Evolutionary conservation across 2,888 invertebrate genomes (phyloP), one percentile per base, ranked within the genome.

Genomic region (Gymnosoma rotundatum): DNA sequence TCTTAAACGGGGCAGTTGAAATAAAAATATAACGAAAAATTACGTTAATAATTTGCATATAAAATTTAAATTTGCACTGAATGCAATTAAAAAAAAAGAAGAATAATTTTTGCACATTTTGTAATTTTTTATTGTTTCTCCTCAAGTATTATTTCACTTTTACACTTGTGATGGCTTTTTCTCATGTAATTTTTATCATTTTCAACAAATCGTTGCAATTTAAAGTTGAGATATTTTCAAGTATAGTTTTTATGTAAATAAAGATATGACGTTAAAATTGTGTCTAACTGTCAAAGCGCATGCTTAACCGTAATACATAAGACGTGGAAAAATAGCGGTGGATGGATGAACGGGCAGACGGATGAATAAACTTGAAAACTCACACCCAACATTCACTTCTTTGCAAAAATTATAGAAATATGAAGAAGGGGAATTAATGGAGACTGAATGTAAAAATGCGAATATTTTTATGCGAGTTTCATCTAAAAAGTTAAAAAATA

Each of bases 251-350:
- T 42, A 84, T 78, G 73, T 70, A 70, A 81, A 78, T 84, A 81
- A 81, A 70, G 81, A 84, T 78, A 84, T 84, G 84, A 84, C 64
- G 48, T 81, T 70, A 70, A 78, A 81, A 84, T 84, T 64, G 73
- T 81, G 81, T 84, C 78, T 84, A 81, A 84, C 81, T 81, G 84
- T 81, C 84, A 81, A 84, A 78, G 84, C 69, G 70, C 84, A 84
- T 84, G 84, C 74, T 81, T 84, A 84, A 84, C 84, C 64, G 81
- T 78, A 81, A 78, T 84, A 78, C 69, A 70, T 25, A 56, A 61
- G 12, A 25, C 52, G 66, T 38, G 63, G 63, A 50, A 6, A 58
- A 16, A 14, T 14, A 54, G 54, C 45, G 16, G 72, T 20, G 16
- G 42, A 70, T 18, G 12, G 42, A 42, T 16, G n/a, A 25, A 38